Conservation (phyloP, 2,797 vertebrate genomes). For the Meriones psammophilus region DNA sequence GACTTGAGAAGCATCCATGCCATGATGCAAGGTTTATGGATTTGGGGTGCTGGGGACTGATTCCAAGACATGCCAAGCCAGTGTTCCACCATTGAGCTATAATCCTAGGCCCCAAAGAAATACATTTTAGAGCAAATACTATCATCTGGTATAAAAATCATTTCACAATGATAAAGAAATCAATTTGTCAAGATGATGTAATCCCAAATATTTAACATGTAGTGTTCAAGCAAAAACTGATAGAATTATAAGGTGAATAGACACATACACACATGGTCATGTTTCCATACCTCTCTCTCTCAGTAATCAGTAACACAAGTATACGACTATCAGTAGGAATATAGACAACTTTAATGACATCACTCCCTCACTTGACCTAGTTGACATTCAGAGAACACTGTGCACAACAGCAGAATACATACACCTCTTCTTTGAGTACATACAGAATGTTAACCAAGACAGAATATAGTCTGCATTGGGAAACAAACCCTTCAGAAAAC, state of each 20-base stretch:
- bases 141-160: neutral
- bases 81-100: neutral
- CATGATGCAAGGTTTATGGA: neutral
- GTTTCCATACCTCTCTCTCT: neutral
- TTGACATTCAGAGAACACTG: neutral
- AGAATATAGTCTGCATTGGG: constrained; percentile 11
- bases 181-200: constrained; percentile 5
- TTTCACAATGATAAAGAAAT: neutral
- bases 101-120: neutral
- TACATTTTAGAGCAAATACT: neutral
- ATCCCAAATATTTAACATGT: neutral
- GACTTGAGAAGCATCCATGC: neutral
- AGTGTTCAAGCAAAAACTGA: neutral
- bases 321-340: neutral
- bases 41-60: neutral
- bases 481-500: neutral
- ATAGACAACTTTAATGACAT: neutral
- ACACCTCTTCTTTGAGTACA: neutral
- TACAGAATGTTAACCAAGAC: constrained; percentile 7
- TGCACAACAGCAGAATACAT: neutral
- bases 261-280: neutral
- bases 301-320: neutral
- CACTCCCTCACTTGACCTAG: neutral
- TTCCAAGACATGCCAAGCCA: neutral
- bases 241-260: neutral